Evolutionary conservation across 2,888 invertebrate species (phyloP).

Genomic region (Colostygia pectinataria): DNA sequence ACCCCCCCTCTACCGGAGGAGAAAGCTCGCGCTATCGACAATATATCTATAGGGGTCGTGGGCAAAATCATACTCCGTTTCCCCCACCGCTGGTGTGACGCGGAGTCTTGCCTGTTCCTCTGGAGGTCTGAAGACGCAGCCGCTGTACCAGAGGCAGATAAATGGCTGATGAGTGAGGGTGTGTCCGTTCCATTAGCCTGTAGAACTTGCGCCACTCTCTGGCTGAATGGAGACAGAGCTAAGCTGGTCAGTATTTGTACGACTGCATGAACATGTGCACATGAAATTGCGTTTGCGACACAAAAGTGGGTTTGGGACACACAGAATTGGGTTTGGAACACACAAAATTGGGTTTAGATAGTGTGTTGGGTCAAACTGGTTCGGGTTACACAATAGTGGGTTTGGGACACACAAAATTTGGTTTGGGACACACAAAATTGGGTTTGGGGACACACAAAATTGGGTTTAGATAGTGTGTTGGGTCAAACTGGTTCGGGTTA

Average conservation of each 20-base stretch:
- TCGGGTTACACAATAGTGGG: background rate
- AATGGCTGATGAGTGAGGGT: constrained; percentile 46
- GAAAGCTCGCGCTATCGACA: constrained; percentile 82
- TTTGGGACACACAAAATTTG: background rate
- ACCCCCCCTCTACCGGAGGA: constrained; percentile 77
- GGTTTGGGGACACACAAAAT: background rate
- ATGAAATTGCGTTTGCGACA: background rate
- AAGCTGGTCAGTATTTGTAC: constrained; percentile 41
- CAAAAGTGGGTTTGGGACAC: background rate
- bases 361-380: background rate
- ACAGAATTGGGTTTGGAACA: background rate
- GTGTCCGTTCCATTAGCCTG: constrained; percentile 43
- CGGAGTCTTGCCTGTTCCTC: constrained; percentile 33
- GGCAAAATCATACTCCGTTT: constrained; percentile 88
- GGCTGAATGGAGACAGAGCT: constrained; percentile 51
- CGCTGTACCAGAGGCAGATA: constrained; percentile 36
- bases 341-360: background rate
- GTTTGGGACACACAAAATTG: background rate
- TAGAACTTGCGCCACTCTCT: constrained; percentile 43
- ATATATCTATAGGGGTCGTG: constrained; percentile 85
- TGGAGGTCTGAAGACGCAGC: constrained; percentile 48
- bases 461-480: background rate
- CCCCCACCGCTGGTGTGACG: constrained; percentile 82
- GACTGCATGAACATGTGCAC: too few species aligned
- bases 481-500: background rate